Conservation (phyloP, 1,140 invertebrate genomes). For the Tetragnatha versicolor region DNA sequence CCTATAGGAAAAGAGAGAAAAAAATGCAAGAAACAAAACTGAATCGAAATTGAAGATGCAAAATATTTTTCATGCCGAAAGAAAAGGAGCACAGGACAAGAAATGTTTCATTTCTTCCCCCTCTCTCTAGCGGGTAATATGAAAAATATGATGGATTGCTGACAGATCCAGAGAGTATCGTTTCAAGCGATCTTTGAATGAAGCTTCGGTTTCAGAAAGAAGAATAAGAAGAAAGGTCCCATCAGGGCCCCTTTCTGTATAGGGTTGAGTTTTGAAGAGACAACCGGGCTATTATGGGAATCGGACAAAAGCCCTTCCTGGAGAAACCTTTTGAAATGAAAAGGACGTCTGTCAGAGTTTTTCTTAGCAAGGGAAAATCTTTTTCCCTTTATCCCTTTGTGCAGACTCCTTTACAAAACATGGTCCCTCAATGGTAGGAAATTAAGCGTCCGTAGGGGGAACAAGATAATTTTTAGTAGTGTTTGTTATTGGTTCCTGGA, state of each 20-base stretch:
- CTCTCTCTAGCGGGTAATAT: background rate
- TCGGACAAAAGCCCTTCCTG: background rate
- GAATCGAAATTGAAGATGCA: background rate
- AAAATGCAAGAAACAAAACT: background rate
- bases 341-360: background rate
- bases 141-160: conserved; percentile 34
- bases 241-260: background rate
- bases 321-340: conserved; percentile 13
- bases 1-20: no score
- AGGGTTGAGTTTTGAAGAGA: conserved; percentile 7
- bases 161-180: conserved; percentile 29
- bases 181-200: conserved; percentile 22
- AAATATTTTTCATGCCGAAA: background rate
- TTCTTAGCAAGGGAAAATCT: background rate
- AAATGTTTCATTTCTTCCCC: conserved; percentile 15
- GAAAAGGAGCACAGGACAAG: background rate
- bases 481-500: no score
- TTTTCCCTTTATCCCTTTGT: background rate
- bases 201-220: background rate
- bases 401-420: background rate
- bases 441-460: background rate
- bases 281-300: conserved; percentile 22
- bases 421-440: background rate
- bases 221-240: conserved; percentile 3
- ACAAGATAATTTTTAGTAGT: no score